Evolutionary conservation across 2,113 vertebrate genomes (phyloP).

Genomic region (Neomonachus schauinslandi): DNA sequence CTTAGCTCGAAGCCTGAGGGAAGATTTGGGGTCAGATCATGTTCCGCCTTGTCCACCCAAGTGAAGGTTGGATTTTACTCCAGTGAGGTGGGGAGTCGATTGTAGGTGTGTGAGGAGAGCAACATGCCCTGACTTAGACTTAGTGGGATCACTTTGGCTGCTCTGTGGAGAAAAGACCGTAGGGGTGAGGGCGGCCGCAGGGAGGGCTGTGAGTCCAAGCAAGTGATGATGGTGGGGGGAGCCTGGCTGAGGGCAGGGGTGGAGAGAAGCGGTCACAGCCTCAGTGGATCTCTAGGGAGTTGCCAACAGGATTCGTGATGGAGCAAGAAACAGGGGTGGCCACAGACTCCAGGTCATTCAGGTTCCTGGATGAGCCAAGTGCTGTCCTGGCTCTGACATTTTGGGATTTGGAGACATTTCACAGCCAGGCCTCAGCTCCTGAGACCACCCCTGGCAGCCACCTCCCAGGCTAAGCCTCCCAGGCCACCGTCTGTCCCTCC

Average conservation of each 20-base stretch:
- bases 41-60: background rate
- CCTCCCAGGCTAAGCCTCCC: background rate
- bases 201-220: background rate
- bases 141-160: background rate
- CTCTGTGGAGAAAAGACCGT: background rate
- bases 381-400: background rate
- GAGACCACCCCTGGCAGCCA: too few relatives aligned
- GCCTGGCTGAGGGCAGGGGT: background rate
- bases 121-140: background rate
- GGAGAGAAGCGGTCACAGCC: background rate
- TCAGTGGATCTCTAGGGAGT: accelerated
- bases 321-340: too few relatives aligned
- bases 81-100: background rate
- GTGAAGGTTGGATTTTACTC: background rate
- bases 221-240: accelerated
- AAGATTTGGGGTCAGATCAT: background rate
- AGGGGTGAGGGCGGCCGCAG: background rate
- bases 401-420: background rate
- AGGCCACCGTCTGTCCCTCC: background rate
- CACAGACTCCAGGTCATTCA: background rate
- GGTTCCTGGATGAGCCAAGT: background rate
- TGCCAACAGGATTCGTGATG: too few relatives aligned
- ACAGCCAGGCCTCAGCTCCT: background rate
- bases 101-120: background rate
- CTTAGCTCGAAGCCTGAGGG: too few relatives aligned